Evolutionary conservation across 2,888 invertebrate species (phyloP).

Genomic region (Chaetoderma sp.): DNA sequence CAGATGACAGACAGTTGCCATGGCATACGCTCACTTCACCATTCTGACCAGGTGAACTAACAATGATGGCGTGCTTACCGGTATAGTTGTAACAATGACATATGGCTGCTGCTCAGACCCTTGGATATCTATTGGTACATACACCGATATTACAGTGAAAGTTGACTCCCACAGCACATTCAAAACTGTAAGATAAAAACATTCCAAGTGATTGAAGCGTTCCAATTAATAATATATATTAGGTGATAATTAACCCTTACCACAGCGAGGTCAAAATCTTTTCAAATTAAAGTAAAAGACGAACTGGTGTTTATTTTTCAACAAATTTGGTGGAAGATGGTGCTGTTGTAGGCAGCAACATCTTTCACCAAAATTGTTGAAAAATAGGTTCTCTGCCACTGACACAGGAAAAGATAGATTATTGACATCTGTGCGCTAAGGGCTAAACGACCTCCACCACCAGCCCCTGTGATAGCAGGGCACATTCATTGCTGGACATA

Average conservation of each 20-base stretch:
- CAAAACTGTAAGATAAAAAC: conserved; percentile 47
- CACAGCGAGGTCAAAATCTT: not conserved
- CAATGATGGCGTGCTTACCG: conserved; percentile 45
- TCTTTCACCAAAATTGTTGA: too few species aligned
- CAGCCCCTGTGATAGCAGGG: too few species aligned
- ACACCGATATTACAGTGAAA: conserved; percentile 84
- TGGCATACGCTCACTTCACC: too few species aligned
- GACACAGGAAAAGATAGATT: too few species aligned
- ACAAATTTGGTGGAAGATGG: not conserved
- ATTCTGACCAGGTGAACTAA: too few species aligned
- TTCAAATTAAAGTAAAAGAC: too few species aligned
- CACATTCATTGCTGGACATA: too few species aligned
- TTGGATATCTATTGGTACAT: conserved; percentile 69
- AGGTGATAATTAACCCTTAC: not conserved
- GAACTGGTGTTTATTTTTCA: too few species aligned
- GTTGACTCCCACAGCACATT: conserved; percentile 67
- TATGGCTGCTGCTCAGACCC: conserved; percentile 50
- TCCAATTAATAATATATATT: not conserved
- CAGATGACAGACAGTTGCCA: too few species aligned
- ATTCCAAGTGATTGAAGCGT: too few species aligned
- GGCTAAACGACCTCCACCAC: not conserved
- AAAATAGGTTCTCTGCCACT: not conserved
- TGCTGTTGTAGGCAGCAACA: too few species aligned
- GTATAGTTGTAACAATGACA: conserved; percentile 55
- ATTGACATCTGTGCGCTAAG: too few species aligned